Conservation (phyloP, 1,140 invertebrate genomes). For the Hylaeus volcanicus region DNA sequence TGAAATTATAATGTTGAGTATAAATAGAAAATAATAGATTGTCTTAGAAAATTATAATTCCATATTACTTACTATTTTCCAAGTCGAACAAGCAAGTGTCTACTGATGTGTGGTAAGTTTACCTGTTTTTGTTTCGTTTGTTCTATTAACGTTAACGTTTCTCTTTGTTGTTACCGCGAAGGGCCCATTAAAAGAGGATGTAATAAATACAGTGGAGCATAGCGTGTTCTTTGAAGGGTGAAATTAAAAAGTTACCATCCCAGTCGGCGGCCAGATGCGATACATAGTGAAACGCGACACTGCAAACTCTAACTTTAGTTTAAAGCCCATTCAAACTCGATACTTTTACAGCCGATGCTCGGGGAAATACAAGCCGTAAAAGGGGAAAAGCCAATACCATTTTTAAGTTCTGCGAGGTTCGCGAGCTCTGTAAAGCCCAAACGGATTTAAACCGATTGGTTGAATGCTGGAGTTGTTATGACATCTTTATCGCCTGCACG, state of each 20-base stretch:
- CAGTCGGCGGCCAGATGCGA: background rate
- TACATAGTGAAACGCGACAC: background rate
- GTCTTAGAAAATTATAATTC: no score
- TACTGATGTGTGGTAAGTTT: no score
- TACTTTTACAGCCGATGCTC: background rate
- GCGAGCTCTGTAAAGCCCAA: no score
- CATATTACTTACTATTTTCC: no score
- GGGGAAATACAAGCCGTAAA: constrained; percentile 22
- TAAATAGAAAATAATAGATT: no score
- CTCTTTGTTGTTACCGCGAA: no score
- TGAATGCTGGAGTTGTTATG: background rate
- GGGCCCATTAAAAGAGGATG: background rate
- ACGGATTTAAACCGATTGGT: background rate
- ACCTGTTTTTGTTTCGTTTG: background rate
- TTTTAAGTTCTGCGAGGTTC: background rate
- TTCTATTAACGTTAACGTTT: no score
- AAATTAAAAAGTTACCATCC: background rate
- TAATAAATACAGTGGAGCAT: background rate
- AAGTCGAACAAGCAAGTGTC: no score
- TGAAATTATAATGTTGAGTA: no score
- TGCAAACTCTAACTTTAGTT: constrained; percentile 27
- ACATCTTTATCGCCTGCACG: background rate
- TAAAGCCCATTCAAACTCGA: constrained; percentile 35
- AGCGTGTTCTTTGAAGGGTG: background rate
- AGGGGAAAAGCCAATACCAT: background rate